A percentile compares a stretch with the other conserved stretches of the same genome.
phyloP scores from a whole-genome alignment of 2,888 invertebrate genomes.

The Dolichopus griseipennis region DNA sequence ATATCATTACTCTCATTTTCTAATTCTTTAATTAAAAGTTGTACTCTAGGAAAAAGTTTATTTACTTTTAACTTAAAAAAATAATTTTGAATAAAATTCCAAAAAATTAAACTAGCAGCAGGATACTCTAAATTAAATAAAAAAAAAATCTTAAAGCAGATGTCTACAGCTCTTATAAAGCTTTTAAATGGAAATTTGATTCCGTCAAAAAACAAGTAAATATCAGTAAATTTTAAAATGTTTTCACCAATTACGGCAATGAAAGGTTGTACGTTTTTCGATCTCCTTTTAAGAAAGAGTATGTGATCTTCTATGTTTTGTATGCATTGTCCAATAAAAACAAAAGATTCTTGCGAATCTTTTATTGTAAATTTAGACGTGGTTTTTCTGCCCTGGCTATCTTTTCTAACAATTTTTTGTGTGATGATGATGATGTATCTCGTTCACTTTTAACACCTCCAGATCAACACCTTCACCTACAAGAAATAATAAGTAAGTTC shows the following conservation, averaged over 20 bases:
- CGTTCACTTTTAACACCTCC: conserved; percentile 18
- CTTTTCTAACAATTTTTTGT: conserved; percentile 13
- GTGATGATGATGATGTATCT: conserved; percentile 22
- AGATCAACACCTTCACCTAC: conserved; percentile 11
- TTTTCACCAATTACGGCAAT: conserved; percentile 10
- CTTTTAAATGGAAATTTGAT: no score
- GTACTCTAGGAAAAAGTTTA: no score
- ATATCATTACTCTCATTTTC: no score
- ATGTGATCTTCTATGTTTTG: conserved; percentile 18
- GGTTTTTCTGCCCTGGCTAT: conserved; percentile 11
- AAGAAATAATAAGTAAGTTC: conserved; percentile 10
- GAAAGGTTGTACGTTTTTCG: conserved; percentile 13
- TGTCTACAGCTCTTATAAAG: no score
- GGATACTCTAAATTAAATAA: no score
- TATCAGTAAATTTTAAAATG: no score
- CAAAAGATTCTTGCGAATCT: conserved; percentile 18
- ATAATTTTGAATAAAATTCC: no score
- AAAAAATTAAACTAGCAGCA: no score
- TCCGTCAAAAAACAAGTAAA: no score
- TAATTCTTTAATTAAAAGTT: no score
- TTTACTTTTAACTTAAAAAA: no score
- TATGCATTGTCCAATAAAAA: conserved; percentile 14
- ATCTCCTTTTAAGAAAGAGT: conserved; percentile 13
- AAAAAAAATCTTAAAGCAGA: no score
- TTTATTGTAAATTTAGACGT: conserved; percentile 15